These are phyloP conservation scores for Alitta virens DNA, from an alignment of 2,888 invertebrate genomes.

Conservation along the genomic window DNA sequence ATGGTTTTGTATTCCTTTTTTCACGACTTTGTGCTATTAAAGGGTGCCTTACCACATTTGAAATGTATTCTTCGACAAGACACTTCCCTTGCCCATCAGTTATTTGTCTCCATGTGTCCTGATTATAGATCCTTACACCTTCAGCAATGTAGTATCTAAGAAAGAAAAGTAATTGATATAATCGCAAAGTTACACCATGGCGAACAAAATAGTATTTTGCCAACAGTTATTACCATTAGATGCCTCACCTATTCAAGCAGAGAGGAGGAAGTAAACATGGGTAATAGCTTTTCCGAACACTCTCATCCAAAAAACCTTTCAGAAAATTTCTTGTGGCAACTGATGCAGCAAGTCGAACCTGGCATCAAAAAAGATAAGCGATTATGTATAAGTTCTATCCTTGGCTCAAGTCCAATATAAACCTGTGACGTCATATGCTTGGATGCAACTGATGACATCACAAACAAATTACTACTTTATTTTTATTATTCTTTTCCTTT, in stretches of 20 bases:
- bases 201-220: too few species aligned
- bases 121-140: conserved; percentile 62
- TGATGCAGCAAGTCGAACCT: conserved; percentile 62
- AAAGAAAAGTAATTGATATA: too few species aligned
- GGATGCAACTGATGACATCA: too few species aligned
- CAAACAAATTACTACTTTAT: too few species aligned
- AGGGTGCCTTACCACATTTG: conserved; percentile 41
- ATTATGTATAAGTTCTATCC: too few species aligned
- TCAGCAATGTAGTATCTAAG: conserved; percentile 62
- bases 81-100: conserved; percentile 58
- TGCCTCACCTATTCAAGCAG: conserved; percentile 60
- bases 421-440: too few species aligned
- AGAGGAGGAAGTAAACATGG: conserved; percentile 60
- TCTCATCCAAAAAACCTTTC: conserved; percentile 52
- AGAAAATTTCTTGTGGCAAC: conserved; percentile 61
- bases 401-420: too few species aligned
- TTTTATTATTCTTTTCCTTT: too few species aligned
- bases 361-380: neutral
- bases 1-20: too few species aligned
- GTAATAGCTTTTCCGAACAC: conserved; percentile 56
- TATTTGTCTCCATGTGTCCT: conserved; percentile 61
- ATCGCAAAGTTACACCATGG: too few species aligned
- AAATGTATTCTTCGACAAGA: conserved; percentile 60
- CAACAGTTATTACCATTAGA: too few species aligned
- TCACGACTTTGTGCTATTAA: too few species aligned